phyloP scores from a whole-genome alignment of 2,888 invertebrate genomes.

The Pherbina coryleti region DNA sequence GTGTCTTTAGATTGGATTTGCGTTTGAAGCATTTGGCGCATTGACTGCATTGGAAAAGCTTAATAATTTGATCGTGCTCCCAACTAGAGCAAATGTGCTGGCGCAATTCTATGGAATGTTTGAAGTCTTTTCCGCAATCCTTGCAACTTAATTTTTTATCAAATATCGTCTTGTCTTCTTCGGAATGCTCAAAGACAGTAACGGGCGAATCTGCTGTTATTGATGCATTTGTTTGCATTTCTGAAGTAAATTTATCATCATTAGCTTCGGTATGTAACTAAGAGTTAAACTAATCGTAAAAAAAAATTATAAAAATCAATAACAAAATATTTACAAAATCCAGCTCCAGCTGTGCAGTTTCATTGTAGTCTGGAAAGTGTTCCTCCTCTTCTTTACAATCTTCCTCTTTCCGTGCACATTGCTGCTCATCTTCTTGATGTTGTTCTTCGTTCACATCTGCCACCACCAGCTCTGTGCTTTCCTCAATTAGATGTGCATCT shows the following conservation, averaged over 20 bases:
- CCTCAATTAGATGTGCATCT: constrained; percentile 41
- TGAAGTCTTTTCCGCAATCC: background rate
- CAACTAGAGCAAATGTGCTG: background rate
- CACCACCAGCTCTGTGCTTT: constrained; percentile 36
- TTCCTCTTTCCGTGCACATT: background rate
- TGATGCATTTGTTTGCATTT: background rate
- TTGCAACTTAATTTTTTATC: background rate
- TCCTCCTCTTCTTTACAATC: background rate
- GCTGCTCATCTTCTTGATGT: background rate
- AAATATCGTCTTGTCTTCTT: background rate
- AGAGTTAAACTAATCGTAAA: background rate
- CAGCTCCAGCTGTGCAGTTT: background rate
- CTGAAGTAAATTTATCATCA: background rate
- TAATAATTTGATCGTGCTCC: background rate
- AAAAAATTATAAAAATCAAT: background rate
- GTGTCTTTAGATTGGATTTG: constrained; percentile 44
- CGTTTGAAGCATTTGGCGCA: constrained; percentile 47
- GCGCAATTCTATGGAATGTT: background rate
- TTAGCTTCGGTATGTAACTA: background rate
- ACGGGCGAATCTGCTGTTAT: background rate
- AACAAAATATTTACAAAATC: background rate
- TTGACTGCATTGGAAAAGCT: constrained; percentile 35
- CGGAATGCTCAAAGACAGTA: background rate
- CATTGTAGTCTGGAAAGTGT: background rate
- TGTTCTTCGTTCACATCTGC: background rate